Percentiles rank a stretch among this genome's conserved stretches.
These are phyloP conservation scores for Erethizon dorsatum DNA, from an alignment of 2,797 vertebrate species.

Conservation along the genomic window DNA sequence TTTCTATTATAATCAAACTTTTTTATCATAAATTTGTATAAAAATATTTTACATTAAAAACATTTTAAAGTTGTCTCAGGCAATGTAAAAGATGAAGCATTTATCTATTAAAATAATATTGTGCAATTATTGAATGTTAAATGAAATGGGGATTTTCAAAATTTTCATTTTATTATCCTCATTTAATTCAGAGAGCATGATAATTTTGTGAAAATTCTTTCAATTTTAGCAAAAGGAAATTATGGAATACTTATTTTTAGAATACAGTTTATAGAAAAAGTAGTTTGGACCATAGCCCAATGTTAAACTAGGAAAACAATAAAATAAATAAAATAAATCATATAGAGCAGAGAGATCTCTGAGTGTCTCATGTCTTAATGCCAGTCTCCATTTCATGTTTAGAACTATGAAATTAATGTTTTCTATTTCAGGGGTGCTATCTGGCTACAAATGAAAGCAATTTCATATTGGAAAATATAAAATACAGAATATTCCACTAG, in stretches of 20 bases:
- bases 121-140: neutral
- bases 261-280: neutral
- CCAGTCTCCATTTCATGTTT: neutral
- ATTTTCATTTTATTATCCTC: neutral
- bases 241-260: conserved; percentile 34
- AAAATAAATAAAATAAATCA: conserved; percentile 21
- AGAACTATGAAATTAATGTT: neutral
- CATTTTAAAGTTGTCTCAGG: neutral
- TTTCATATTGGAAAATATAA: neutral
- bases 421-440: neutral
- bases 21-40: conserved; percentile 38
- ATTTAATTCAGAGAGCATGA: neutral
- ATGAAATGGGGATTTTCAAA: neutral
- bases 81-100: neutral
- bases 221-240: neutral
- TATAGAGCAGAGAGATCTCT: neutral
- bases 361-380: conserved; percentile 31
- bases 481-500: neutral
- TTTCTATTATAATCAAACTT: neutral
- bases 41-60: neutral
- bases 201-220: neutral
- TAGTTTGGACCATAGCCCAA: neutral
- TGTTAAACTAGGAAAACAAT: neutral
- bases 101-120: neutral
- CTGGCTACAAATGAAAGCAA: neutral